Percentiles rank a stretch among this genome's conserved stretches.
phyloP scores from a whole-genome alignment of 2,888 invertebrate species.

The Diadegma fenestrale region DNA sequence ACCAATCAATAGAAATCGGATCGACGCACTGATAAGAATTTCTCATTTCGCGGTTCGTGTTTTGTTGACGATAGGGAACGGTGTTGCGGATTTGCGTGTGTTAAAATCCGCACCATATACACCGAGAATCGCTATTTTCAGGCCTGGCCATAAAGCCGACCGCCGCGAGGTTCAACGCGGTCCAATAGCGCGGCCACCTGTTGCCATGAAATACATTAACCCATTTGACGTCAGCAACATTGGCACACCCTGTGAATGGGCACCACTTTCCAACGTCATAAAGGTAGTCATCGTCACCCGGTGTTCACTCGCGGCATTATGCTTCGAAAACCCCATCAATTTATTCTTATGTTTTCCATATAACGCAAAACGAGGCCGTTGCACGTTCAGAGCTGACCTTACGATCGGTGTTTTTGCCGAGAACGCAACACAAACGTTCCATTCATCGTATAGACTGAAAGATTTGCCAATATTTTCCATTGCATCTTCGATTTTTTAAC shows the following conservation, averaged over 20 bases:
- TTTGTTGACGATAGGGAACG: constrained; percentile 44
- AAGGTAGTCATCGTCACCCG: constrained; percentile 61
- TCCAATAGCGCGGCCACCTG: constrained; percentile 84
- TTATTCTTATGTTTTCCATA: constrained; percentile 42
- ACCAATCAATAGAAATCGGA: constrained; percentile 30
- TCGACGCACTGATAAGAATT: constrained; percentile 70
- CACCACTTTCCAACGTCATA: constrained; percentile 58
- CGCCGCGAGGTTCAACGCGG: constrained; percentile 76
- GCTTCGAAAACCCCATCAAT: constrained; percentile 54
- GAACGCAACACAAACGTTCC: background rate
- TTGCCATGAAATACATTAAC: constrained; percentile 84
- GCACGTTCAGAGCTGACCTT: constrained; percentile 2
- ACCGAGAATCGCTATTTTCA: constrained; percentile 72
- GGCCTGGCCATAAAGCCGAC: constrained; percentile 79
- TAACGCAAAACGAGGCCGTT: constrained; percentile 31
- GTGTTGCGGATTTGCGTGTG: background rate
- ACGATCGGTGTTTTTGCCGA: background rate
- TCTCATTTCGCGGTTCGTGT: constrained; percentile 64
- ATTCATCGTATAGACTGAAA: background rate
- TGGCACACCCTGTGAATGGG: constrained; percentile 44
- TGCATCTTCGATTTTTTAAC: background rate
- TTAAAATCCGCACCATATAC: constrained; percentile 14
- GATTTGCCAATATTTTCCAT: background rate
- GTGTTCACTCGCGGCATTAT: constrained; percentile 24
- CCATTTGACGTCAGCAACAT: constrained; percentile 79